phyloP scores from a whole-genome alignment of 2,888 invertebrate genomes.

The Acanthoscelides obtectus region DNA sequence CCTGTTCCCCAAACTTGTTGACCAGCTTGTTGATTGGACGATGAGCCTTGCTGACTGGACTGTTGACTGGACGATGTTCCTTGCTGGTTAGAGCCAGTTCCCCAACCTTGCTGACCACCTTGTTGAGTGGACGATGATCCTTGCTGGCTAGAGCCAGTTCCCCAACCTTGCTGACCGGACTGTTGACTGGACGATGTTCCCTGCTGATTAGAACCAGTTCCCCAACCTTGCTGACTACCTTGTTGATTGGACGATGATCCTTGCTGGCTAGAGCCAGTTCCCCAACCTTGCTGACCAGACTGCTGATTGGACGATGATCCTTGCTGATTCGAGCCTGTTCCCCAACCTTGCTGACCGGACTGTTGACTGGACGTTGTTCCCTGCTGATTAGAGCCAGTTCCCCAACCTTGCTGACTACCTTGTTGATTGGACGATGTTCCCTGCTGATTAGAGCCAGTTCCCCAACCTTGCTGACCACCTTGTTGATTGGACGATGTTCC shows the following conservation, averaged over 20 bases:
- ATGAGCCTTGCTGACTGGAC: conserved; percentile 13
- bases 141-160: conserved; percentile 10
- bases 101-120: conserved; percentile 11
- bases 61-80: conserved; percentile 15
- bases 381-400: conserved; percentile 11
- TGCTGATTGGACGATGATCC: conserved; percentile 9
- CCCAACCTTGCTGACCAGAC: conserved; percentile 18
- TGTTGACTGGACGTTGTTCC: conserved; percentile 1
- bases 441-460: conserved; percentile 16
- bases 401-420: neutral
- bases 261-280: conserved; percentile 10
- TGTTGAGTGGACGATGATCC: conserved; percentile 8
- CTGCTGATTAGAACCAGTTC: neutral
- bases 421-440: conserved; percentile 1
- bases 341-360: conserved; percentile 12
- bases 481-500: conserved; percentile 13
- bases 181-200: conserved; percentile 1
- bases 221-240: conserved; percentile 9
- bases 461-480: conserved; percentile 8
- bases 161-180: conserved; percentile 4
- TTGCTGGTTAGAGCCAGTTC: conserved; percentile 10
- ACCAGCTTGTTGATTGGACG: neutral
- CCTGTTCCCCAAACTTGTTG: conserved; percentile 4
- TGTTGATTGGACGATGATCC: conserved; percentile 12
- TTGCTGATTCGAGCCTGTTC: conserved; percentile 12